Percentiles rank a stretch among this genome's conserved stretches.
phyloP scores from a whole-genome alignment of 1,140 invertebrate genomes.

The Lerema accius region DNA sequence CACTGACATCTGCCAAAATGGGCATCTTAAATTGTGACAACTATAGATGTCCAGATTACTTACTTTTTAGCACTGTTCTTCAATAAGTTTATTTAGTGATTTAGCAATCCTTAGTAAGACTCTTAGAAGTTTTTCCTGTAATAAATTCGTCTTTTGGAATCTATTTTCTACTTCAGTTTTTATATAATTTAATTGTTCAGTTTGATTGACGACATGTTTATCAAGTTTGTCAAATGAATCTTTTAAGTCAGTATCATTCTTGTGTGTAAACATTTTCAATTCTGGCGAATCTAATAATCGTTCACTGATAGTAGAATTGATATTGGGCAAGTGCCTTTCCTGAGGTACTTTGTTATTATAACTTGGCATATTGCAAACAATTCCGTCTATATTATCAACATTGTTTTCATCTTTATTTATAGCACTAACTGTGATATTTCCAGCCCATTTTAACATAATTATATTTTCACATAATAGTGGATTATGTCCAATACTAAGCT shows the following conservation, averaged over 20 bases:
- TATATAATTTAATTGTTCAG: conserved; percentile 8
- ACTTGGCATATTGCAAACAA: conserved; percentile 51
- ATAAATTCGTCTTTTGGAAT: conserved; percentile 9
- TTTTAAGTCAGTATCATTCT: neutral
- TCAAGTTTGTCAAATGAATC: conserved; percentile 8
- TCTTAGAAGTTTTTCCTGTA: conserved; percentile 30
- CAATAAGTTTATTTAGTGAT: too few relatives aligned
- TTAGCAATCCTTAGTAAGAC: conserved; percentile 1
- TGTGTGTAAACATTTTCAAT: too few relatives aligned
- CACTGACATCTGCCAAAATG: too few relatives aligned
- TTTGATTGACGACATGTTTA: conserved; percentile 5
- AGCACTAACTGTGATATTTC: conserved; percentile 33
- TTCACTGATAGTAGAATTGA: conserved; percentile 2
- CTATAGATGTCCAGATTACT: neutral
- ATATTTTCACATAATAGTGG: conserved; percentile 43
- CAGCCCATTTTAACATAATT: conserved; percentile 32
- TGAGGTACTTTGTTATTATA: too few relatives aligned
- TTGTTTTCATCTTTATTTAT: conserved; percentile 38
- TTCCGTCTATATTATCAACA: conserved; percentile 50
- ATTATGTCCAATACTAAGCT: conserved; percentile 44
- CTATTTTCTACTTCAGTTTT: conserved; percentile 10
- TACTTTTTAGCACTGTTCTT: too few relatives aligned
- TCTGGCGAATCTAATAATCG: neutral
- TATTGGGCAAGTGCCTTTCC: neutral
- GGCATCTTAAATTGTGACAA: too few relatives aligned